Evolutionary conservation across 2,797 vertebrate species (phyloP), one percentile per base, ranked within the genome.

Genomic region (Lepus oiostolus): DNA sequence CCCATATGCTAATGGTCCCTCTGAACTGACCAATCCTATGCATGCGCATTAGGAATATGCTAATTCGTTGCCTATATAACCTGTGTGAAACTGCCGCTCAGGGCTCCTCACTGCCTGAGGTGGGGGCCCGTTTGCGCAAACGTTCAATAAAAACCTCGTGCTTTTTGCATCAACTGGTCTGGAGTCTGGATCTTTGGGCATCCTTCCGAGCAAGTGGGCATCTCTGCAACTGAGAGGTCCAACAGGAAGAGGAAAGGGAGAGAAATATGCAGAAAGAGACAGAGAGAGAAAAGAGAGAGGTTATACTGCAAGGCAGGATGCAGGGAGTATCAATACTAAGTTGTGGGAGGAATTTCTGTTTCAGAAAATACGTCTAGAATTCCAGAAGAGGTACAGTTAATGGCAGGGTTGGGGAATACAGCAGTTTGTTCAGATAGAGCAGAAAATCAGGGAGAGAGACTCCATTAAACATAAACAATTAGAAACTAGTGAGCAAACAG

Each of bases 401-500:
- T 54, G 17, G 54, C 54, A 54, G 70, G 17, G 62, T 3, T 52
- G 38, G 7, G 42, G 47, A 58, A 58, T 58, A 14, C 28, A 84
- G 19, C 79, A 82, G 67, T 70, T 52, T 4, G 28, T 67, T 47
- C n/a, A 68, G 35, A 86, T 30, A 83, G 14, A 7, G 17, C 60
- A 80, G 68, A 83, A 58, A 92, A 6, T n/a, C 52, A 80, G 70
- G 4, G 76, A 38, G 8, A 71, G 35, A 90, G 4, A 81, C 8
- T 68, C 21, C 30, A 84, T 74, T 24, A 67, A 65, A 74, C 58
- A 89, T 30, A 42, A 85, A 76, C 21, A 62, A 62, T 71, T 21
- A 87, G 52, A 90, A 92, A 83, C 54, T 35, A 89, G 30, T 8
- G 12, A 83, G 70, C 24, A 84, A 84, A 87, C 28, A 30, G n/a